phyloP scores from a whole-genome alignment of 2,888 invertebrate genomes.

The Lepidonotus clava region DNA sequence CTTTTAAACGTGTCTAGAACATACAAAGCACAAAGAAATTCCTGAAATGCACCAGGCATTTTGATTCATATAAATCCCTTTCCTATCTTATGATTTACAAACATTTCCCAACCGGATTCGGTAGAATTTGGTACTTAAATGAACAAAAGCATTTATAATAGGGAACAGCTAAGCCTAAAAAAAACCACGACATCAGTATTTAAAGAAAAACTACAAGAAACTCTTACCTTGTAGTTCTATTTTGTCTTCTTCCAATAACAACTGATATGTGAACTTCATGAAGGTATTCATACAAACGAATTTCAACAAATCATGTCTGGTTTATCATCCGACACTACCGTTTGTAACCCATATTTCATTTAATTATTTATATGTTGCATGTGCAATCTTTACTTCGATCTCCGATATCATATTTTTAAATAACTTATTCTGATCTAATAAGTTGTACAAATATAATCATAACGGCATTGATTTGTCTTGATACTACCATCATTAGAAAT shows the following conservation, averaged over 20 bases:
- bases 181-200: not conserved
- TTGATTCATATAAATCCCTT: not conserved
- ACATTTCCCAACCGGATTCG: not conserved
- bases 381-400: too few relatives aligned
- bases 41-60: conserved; percentile 19
- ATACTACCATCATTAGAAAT: too few relatives aligned
- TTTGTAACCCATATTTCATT: too few relatives aligned
- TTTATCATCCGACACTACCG: too few relatives aligned
- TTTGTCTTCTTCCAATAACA: not conserved
- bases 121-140: not conserved
- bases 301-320: too few relatives aligned
- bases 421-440: too few relatives aligned
- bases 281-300: too few relatives aligned
- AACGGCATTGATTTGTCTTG: too few relatives aligned
- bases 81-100: not conserved
- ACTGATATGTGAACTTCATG: too few relatives aligned
- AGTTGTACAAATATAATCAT: too few relatives aligned
- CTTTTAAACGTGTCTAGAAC: not conserved
- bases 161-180: not conserved
- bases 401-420: too few relatives aligned
- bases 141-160: not conserved
- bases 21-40: not conserved
- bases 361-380: too few relatives aligned
- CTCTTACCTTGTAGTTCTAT: not conserved
- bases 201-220: not conserved